Evolutionary conservation across 2,113 vertebrate genomes (phyloP), one percentile per base, ranked within the genome.

Genomic region (Aphelocoma coerulescens): DNA sequence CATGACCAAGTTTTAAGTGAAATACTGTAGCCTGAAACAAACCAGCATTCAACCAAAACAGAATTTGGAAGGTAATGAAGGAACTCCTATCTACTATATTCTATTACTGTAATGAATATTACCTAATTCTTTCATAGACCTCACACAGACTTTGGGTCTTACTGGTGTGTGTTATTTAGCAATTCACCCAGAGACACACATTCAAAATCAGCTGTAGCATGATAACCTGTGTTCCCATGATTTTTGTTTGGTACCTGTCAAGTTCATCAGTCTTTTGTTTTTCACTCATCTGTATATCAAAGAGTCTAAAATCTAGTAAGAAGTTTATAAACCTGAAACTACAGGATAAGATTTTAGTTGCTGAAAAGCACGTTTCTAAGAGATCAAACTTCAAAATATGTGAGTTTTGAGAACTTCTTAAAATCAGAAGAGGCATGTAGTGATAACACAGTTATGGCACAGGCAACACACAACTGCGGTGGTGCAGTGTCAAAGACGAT

Each of bases 401-500:
- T 13, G 67, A n/a, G 75, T 84, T 88, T 37, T 20, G 51, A 91
- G 68, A 81, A 72, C 20, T 71, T 54, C 37, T 75, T 17, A 23
- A 30, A 33, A 15, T 19, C 49, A 66, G 76, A 75, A 63, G 49
- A 85, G 58, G 39, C 48, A 54, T 0, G 0, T 0, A 33, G 20
- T 13, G 16, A 49, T 39, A 63, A 77, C 4, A 8, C 3, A 5
- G 51, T 54, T 41, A 71, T 0, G 16, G 68, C 63, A 51, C 33
- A 12, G 16, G 48, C 92, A 87, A 80, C 54, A 16, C 44, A 52
- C 57, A 71, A 48, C 63, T 1, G 9, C 35, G 55, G 89, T 24
- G 55, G 73, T 87, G 67, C 48, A 1, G 22, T 82, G 92, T 96
- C 97, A 97, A 71, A 93, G 83, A 89, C 6, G 22, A 96, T 88